A percentile compares a stretch with the other conserved stretches of the same genome.
Evolutionary conservation across 2,888 invertebrate genomes (phyloP).

Genomic region (Maniola hyperantus): DNA sequence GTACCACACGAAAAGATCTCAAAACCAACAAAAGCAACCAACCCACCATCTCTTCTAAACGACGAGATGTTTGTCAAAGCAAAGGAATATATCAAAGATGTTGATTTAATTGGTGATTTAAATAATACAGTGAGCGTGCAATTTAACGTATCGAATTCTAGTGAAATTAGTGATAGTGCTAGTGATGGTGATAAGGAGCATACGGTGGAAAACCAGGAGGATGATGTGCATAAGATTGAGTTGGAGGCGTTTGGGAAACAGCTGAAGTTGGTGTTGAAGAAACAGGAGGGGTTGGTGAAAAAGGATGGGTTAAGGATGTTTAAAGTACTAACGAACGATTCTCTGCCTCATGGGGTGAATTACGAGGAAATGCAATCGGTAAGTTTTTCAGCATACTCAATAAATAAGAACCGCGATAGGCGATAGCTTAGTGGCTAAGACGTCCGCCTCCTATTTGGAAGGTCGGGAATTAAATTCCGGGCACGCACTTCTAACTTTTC

Average conservation of each 20-base stretch:
- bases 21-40: slow-evolving; percentile 56
- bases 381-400: slow-evolving; percentile 55
- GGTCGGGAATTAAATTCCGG: no score
- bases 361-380: slow-evolving; percentile 90
- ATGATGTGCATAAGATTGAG: slow-evolving; percentile 85
- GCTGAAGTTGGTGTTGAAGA: slow-evolving; percentile 88
- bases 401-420: no score
- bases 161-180: slow-evolving; percentile 57
- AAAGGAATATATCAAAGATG: slow-evolving; percentile 65
- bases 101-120: slow-evolving; percentile 70
- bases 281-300: slow-evolving; percentile 90
- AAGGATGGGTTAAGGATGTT: slow-evolving; percentile 91
- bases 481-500: no score
- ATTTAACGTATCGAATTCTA: slow-evolving; percentile 68
- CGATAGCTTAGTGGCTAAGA: no score
- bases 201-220: slow-evolving; percentile 63
- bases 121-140: slow-evolving; percentile 73
- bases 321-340: slow-evolving; percentile 89
- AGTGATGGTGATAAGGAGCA: slow-evolving; percentile 60
- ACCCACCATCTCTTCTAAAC: slow-evolving; percentile 68
- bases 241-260: slow-evolving; percentile 91
- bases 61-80: slow-evolving; percentile 75
- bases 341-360: slow-evolving; percentile 89
- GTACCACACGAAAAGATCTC: slow-evolving; percentile 67
- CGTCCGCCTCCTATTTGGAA: no score